phyloP scores from a whole-genome alignment of 2,888 invertebrate species.

The Pristionchus arcanus region DNA sequence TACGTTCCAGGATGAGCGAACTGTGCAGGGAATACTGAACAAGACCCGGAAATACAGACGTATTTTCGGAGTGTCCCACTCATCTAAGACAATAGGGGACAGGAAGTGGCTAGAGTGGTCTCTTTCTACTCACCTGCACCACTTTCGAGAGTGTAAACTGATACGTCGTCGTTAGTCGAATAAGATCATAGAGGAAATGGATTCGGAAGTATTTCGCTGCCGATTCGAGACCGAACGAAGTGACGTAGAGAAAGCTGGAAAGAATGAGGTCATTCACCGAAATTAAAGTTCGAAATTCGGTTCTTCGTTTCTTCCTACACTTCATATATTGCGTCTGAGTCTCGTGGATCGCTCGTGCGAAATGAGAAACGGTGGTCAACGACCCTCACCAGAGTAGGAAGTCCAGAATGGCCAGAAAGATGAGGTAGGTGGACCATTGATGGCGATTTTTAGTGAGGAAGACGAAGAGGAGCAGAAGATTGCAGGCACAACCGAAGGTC shows the following conservation, averaged over 20 bases:
- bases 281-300: neutral
- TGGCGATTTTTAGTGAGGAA: conserved; percentile 56
- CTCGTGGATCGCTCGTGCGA: neutral
- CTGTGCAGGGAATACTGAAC: too few species aligned
- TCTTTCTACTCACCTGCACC: conserved; percentile 35
- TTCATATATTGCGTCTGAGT: neutral
- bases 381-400: conserved; percentile 63
- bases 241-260: conserved; percentile 39
- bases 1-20: too few species aligned
- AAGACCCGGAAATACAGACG: too few species aligned
- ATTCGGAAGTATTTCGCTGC: conserved; percentile 33
- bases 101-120: neutral
- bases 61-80: neutral
- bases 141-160: conserved; percentile 49
- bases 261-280: neutral
- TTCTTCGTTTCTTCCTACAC: neutral
- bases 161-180: conserved; percentile 33
- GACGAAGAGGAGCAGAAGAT: conserved; percentile 66
- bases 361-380: neutral
- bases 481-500: conserved; percentile 65
- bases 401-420: conserved; percentile 67
- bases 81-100: neutral
- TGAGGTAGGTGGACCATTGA: conserved; percentile 43
- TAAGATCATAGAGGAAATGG: conserved; percentile 41
- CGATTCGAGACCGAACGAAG: conserved; percentile 23